Percentiles rank a stretch among this genome's conserved stretches.
phyloP scores from a whole-genome alignment of 2,113 vertebrate genomes.

The Nipponia nippon region DNA sequence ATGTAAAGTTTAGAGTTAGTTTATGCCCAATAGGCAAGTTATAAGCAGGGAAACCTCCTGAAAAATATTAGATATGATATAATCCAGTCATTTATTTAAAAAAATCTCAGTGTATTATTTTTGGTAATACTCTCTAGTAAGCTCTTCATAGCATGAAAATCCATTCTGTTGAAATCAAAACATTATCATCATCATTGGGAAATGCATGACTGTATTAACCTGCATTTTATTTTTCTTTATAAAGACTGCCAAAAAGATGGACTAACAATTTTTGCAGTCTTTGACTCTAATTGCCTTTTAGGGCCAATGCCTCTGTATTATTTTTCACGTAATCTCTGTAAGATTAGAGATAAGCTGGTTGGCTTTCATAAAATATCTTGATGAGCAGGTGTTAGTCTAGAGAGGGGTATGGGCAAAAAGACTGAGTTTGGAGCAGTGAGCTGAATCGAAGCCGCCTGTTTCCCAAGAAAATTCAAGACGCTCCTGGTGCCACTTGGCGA shows the following conservation, averaged over 20 bases:
- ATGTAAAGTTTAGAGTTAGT: neutral
- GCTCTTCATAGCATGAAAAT: neutral
- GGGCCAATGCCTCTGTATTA: neutral
- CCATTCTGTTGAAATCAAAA: neutral
- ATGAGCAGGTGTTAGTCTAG: neutral
- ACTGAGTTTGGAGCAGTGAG: neutral
- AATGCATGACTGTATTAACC: neutral
- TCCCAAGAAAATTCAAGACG: neutral
- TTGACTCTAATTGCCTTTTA: neutral
- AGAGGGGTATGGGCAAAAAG: neutral
- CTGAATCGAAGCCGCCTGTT: neutral
- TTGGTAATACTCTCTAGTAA: neutral
- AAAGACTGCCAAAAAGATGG: neutral
- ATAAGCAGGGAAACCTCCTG: neutral
- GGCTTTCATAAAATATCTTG: neutral
- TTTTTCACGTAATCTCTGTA: neutral
- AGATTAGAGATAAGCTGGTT: neutral
- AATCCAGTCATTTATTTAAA: neutral
- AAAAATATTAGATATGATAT: neutral
- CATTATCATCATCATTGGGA: neutral
- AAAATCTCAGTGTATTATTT: neutral
- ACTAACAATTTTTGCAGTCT: neutral
- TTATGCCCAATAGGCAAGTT: neutral
- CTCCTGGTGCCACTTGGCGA: neutral
- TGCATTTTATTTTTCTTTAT: neutral